Evolutionary conservation across 1,140 invertebrate species (phyloP), one percentile per base, ranked within the genome.

Genomic region (Anastrepha obliqua): DNA sequence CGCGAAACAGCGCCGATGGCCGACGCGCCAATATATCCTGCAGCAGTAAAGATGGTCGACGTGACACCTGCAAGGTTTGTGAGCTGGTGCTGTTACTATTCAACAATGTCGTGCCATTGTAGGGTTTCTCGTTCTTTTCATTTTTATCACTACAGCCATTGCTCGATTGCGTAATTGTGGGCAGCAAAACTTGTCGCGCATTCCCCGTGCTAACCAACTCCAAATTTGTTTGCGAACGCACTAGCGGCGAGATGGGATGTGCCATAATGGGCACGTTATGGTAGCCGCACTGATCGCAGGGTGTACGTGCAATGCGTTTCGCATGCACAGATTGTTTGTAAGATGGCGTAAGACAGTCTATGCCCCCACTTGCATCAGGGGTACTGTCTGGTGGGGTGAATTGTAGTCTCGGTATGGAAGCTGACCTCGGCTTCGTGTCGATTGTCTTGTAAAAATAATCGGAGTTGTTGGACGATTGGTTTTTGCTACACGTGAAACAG

Each of bases 1-100:
- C 88, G 86, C 93, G 89, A 90, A 93, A 91, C 2, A 92, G 87
- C 47, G 91, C 92, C n/a, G 93, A 91, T 62, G 93, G 91, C 88
- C 94, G 89, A 87, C 94, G 89, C n/a, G 94, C 91, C n/a, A 93
- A 85, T 64, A 93, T 91, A 86, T 93, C 93, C 74, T 93, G 93
- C 6, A 93, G 86, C 13, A 93, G 86, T 64, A 93, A 88, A 2
- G 92, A 93, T 7, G 92, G 92, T 20, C 93, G 78, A 39, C 93
- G 90, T 39, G 92, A 93, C 4, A 93, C 89, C 87, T 93, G 90
- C n/a, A 93, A 74, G 13, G 92, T 91, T 70, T 89, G 91, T 44
- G 90, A 89, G 42, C 86, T 67, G 20, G 86, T 42, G 42, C 86
- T 64, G 17, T 86, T 62, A 13, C 59, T 59, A 20, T 8, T 42